Evolutionary conservation across 2,797 vertebrate species (phyloP), one percentile per base, ranked within the genome.

Genomic region (Syncerus caffer): DNA sequence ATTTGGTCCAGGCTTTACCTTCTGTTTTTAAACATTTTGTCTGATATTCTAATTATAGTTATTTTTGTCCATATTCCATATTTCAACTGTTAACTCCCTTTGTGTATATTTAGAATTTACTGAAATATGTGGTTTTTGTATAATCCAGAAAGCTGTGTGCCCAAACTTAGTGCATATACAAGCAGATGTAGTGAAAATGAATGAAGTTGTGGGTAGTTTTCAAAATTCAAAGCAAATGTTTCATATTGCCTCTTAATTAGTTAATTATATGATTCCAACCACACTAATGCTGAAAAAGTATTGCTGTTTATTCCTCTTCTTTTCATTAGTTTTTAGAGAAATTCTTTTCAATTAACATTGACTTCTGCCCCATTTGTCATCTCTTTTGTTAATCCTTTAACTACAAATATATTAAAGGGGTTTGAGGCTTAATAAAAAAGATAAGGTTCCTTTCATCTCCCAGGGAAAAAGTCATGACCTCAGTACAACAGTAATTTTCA

Each of bases 321-420:
- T 90, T 90, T 89, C 51, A 57, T 64, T 92, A 47, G 17, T 64
- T 93, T 80, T 95, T 12, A 88, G 15, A 96, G 71, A 88, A 92
- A 71, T 34, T 50, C 2, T 85, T 96, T 90, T 96, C 19, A 94
- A 42, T 55, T 88, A 85, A 86, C 15, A 58, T 47, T 80, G 58
- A 89, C 15, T 42, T 97, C 23, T 87, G 31, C 19, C 38, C 6
- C 58, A 47, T 79, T 95, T 47, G 55, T 97, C 38, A 90, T 85
- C 57, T 94, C 12, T 78, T 78, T 93, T 90, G 14, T 15, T 85
- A 58, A 60, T 21, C n/a, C 8, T 94, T 94, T 51, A 90, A 76
- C 31, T 96, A 38, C 19, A 95, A 51, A 47, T 89, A 84, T 47
- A 95, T 80, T 67, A 92, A 87, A 94, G 12, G 7, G 9, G 85